phyloP scores from a whole-genome alignment of 2,797 vertebrate genomes.

The Etheostoma perlongum region DNA sequence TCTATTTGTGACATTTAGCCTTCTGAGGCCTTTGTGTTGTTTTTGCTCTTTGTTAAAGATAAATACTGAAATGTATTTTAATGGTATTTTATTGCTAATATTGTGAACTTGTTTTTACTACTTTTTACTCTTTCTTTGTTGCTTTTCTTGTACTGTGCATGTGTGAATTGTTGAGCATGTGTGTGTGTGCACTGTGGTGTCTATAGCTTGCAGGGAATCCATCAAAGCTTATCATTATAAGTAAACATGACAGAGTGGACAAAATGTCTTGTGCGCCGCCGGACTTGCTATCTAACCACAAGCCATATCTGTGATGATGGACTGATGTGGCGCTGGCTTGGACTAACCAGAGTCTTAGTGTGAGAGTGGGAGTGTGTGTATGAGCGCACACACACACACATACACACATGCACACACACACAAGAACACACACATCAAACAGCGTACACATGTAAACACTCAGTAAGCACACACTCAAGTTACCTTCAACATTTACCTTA shows the following conservation, averaged over 20 bases:
- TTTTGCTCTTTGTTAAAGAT: neutral
- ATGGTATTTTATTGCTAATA: constrained; percentile 1
- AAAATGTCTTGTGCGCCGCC: constrained; percentile 84
- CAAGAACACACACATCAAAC: constrained; percentile 63
- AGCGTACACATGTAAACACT: constrained; percentile 54
- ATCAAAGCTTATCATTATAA: constrained; percentile 87
- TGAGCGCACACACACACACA: constrained; percentile 46
- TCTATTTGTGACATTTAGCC: neutral
- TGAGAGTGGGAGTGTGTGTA: constrained; percentile 59
- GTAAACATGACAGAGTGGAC: constrained; percentile 87
- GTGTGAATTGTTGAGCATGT: neutral
- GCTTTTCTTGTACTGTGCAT: constrained; percentile 19
- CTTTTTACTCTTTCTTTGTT: no score
- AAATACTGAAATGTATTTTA: neutral
- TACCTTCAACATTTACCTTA: constrained; percentile 52
- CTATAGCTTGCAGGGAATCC: constrained; percentile 79
- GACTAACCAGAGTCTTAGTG: constrained; percentile 77
- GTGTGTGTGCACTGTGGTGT: constrained; percentile 49
- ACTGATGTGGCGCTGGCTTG: constrained; percentile 83
- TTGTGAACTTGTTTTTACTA: constrained; percentile 1
- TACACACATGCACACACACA: constrained; percentile 48
- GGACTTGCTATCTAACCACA: constrained; percentile 81
- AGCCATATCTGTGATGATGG: constrained; percentile 85
- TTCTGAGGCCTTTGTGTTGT: neutral
- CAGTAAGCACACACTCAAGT: constrained; percentile 60